These are phyloP conservation scores for Teleogryllus occipitalis DNA, from an alignment of 1,140 invertebrate species.

Conservation along the genomic window DNA sequence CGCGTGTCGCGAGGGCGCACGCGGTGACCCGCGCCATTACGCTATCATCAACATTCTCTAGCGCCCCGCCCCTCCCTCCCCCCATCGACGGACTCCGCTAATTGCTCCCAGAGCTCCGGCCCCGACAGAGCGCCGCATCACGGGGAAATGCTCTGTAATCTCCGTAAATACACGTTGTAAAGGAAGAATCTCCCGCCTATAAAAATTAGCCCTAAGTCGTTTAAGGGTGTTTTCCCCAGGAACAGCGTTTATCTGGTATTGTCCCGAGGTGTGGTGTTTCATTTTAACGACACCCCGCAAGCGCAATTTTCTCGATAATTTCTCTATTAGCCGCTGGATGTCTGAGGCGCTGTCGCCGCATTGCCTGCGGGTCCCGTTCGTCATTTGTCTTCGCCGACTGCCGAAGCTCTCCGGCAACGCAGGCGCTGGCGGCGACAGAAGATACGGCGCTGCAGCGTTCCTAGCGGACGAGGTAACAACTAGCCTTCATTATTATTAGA, in stretches of 20 bases:
- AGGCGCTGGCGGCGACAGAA: too few species aligned
- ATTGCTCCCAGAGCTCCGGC: neutral
- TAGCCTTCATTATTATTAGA: too few species aligned
- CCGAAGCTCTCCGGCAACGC: too few species aligned
- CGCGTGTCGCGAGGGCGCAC: neutral
- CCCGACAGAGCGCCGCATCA: neutral
- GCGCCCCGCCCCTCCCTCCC: neutral
- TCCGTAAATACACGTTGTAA: neutral
- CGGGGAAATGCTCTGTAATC: neutral
- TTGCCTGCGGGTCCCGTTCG: neutral
- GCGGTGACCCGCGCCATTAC: neutral
- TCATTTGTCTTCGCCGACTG: neutral
- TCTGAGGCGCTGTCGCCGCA: neutral
- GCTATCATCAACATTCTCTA: neutral
- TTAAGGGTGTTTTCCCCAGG: neutral
- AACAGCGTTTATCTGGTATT: neutral
- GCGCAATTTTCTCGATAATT: neutral
- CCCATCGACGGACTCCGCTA: neutral
- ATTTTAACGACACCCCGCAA: neutral
- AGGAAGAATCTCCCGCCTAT: neutral
- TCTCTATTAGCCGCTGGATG: neutral
- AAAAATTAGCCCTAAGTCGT: neutral
- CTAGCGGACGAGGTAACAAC: too few species aligned
- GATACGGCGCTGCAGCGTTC: too few species aligned
- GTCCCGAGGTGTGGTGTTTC: neutral